phyloP scores from a whole-genome alignment of 64 coral and sea anemone genomes.

The Pachyseris speciosa region DNA sequence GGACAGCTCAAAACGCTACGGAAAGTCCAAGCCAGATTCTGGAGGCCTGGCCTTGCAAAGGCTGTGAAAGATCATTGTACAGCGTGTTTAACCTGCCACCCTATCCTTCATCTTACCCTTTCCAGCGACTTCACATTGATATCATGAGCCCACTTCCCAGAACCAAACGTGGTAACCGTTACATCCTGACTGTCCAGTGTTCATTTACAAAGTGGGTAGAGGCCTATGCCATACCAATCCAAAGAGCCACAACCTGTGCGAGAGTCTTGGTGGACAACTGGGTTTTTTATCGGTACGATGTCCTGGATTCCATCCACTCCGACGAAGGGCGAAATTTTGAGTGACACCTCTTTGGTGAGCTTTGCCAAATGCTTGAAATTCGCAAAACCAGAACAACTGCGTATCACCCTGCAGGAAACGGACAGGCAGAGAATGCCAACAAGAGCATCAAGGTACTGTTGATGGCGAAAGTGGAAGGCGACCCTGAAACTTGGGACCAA shows the following conservation, averaged over 20 bases:
- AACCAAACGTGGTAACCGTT: slow-evolving; percentile 59
- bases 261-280: not conserved
- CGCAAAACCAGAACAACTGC: slow-evolving; percentile 47
- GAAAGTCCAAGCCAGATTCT: slow-evolving; percentile 68
- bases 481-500: not conserved
- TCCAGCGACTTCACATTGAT: slow-evolving; percentile 60
- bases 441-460: slow-evolving; percentile 37
- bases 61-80: slow-evolving; percentile 35
- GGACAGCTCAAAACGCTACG: slow-evolving; percentile 53
- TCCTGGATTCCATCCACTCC: not conserved
- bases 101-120: slow-evolving; percentile 59
- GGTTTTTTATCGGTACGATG: slow-evolving; percentile 26
- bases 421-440: slow-evolving; percentile 47
- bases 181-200: slow-evolving; percentile 58
- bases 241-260: slow-evolving; percentile 22
- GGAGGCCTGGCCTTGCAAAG: slow-evolving; percentile 44
- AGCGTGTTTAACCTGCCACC: slow-evolving; percentile 49
- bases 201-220: slow-evolving; percentile 53
- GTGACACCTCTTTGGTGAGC: slow-evolving; percentile 21
- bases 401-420: slow-evolving; percentile 56
- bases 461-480: slow-evolving; percentile 5
- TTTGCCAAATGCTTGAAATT: slow-evolving; percentile 23
- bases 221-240: slow-evolving; percentile 45
- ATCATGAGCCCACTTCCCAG: no score
- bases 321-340: slow-evolving; percentile 68